Evolutionary conservation across 2,797 vertebrate genomes (phyloP).

Genomic region (Saguinus oedipus): DNA sequence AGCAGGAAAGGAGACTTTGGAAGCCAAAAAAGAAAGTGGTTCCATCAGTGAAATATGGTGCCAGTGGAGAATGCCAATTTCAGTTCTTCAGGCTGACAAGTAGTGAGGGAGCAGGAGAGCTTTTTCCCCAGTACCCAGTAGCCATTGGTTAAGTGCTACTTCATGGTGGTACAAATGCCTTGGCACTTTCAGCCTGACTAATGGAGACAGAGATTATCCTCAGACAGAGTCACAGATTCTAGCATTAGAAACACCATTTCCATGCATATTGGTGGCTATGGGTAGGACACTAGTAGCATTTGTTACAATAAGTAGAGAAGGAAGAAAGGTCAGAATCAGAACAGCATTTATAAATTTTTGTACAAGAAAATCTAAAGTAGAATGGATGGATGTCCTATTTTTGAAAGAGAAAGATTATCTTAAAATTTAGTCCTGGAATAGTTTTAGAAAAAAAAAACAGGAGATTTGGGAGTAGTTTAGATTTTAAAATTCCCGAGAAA

Average conservation of each 20-base stretch:
- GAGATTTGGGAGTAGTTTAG: not conserved
- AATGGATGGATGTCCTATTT: not conserved
- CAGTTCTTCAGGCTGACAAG: not conserved
- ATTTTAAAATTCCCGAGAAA: slow-evolving; percentile 62
- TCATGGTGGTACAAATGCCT: not conserved
- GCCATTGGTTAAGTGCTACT: not conserved
- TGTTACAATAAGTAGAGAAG: not conserved
- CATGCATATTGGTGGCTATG: too few relatives aligned
- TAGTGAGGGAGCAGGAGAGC: fast-evolving
- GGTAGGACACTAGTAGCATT: not conserved
- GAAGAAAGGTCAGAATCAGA: not conserved
- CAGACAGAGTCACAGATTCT: not conserved
- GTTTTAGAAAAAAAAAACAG: slow-evolving; percentile 46
- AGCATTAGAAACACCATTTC: not conserved
- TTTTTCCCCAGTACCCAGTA: fast-evolving
- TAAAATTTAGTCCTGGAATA: slow-evolving; percentile 33
- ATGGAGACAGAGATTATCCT: not conserved
- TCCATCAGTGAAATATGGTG: not conserved
- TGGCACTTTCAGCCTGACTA: not conserved
- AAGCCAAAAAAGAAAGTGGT: not conserved
- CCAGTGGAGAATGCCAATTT: not conserved
- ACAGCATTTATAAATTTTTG: not conserved
- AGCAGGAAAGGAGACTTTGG: not conserved
- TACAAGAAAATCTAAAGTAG: not conserved
- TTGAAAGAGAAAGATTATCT: not conserved